Base-by-base conservation (phyloP, 2,888 invertebrate species). In the Drosophila nr. fundita region DNA sequence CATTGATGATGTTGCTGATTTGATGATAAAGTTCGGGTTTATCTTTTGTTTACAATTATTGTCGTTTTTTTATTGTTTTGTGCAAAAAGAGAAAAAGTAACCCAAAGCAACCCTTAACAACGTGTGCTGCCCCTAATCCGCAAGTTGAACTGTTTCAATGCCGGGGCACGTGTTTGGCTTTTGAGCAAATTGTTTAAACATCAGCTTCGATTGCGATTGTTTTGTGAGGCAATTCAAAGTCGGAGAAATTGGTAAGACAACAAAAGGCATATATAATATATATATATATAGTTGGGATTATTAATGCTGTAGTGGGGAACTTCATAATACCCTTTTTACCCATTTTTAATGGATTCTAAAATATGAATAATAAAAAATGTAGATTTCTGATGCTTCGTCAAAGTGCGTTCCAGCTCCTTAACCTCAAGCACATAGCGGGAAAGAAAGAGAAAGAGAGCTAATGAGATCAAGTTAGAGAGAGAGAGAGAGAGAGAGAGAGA, bases 21-120 rank as follows among this genome's bases (percentile, higher is more conserved):
- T 58, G 67, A 55, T 81, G 82, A 78, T 78, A 78, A 78, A 57
- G 60, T 73, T 82, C 76, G 54, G 61, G 58, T 78, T 82, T 83
- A 76, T 83, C 80, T 77, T 42, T 81, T 81, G 82, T 81, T 80
- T 80, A 80, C 81, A 76, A 83, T 80, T 83, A 71, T 83, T 76
- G 74, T 73, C 61, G 49, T 52, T 71, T 50, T 49, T 76, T 66
- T 70, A 55, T 45, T 52, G 69, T 68, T 36, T 57, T 72, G 66
- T 48, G 38, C 48, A 64, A 42, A 68, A 68, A 64, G 24, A 24
- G 6, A 15, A 21, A 21, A 57, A 21, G 5, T 10, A 13, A 8
- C 29, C 18, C 32, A n/a, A 68, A 50, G 38, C 83, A 73, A 73
- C 80, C 80, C 80, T 58, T 52, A 66, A 30, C 15, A 64, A 29